phyloP scores from a whole-genome alignment of 2,888 invertebrate genomes.

The Iphiclides podalirius region DNA sequence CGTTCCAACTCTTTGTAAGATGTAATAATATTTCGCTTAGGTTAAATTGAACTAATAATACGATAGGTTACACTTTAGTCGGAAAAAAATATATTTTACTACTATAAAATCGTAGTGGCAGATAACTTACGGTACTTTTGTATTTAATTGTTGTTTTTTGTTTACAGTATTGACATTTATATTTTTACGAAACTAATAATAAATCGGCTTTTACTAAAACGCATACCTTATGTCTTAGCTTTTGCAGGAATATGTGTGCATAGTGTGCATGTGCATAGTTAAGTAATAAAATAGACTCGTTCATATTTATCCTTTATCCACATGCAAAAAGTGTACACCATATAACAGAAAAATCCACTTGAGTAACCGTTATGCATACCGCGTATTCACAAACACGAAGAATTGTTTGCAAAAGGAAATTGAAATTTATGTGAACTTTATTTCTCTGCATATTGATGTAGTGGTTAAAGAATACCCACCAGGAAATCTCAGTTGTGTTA shows the following conservation, averaged over 20 bases:
- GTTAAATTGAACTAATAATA: neutral
- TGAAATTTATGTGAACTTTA: conserved; percentile 29
- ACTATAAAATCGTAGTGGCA: neutral
- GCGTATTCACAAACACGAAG: conserved; percentile 27
- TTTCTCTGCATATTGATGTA: conserved; percentile 10
- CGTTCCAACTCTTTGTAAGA: neutral
- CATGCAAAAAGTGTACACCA: neutral
- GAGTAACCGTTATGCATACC: neutral
- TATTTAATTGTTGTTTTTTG: neutral
- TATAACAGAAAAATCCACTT: neutral
- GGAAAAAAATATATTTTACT: neutral
- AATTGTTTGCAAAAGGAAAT: conserved; percentile 33
- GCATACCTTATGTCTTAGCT: no score
- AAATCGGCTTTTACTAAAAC: no score
- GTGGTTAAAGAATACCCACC: no score
- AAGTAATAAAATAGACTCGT: no score
- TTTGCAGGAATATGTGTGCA: no score
- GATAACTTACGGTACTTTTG: neutral
- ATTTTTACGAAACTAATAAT: no score
- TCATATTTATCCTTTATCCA: no score
- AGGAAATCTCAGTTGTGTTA: no score
- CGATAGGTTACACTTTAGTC: neutral
- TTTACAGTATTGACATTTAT: no score
- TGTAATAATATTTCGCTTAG: neutral
- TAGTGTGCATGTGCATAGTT: no score